phyloP scores from a whole-genome alignment of 1,140 invertebrate species.

The Bacillus rossius region DNA sequence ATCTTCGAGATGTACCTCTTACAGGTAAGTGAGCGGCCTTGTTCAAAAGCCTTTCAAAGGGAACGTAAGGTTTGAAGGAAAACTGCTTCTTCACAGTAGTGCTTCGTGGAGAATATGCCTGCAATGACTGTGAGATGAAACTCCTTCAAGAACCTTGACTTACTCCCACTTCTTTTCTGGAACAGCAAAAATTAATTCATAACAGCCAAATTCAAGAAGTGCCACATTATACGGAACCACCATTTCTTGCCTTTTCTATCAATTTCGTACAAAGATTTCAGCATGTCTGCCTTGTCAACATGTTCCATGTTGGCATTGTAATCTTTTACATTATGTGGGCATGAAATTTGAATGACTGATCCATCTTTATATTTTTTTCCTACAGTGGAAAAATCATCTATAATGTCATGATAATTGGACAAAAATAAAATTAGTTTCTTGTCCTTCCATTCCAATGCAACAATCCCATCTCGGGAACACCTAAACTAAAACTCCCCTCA shows the following conservation, averaged over 20 bases:
- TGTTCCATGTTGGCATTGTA: constrained; percentile 30
- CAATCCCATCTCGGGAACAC: constrained; percentile 33
- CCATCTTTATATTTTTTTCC: constrained; percentile 2
- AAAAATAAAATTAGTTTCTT: constrained; percentile 37
- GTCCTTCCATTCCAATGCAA: constrained; percentile 39
- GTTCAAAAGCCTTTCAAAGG: not conserved
- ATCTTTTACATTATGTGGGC: constrained; percentile 18
- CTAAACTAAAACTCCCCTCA: constrained; percentile 4
- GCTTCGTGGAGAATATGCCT: not conserved
- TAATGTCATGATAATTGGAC: constrained; percentile 35
- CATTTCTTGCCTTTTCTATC: constrained; percentile 11
- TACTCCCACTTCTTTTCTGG: not conserved
- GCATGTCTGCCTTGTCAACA: constrained; percentile 14
- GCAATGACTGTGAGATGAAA: constrained; percentile 2
- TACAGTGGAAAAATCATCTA: not conserved
- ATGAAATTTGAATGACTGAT: not conserved
- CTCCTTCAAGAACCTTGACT: not conserved
- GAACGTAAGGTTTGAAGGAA: not conserved
- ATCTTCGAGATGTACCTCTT: not conserved
- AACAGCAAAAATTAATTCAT: constrained; percentile 8
- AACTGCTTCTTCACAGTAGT: not conserved
- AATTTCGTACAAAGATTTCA: constrained; percentile 11
- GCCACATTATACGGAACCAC: constrained; percentile 11
- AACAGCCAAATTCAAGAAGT: constrained; percentile 9
- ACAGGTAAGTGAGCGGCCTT: constrained; percentile 1